Evolutionary conservation across 2,797 vertebrate genomes (phyloP).

Genomic region (Thaleichthys pacificus): DNA sequence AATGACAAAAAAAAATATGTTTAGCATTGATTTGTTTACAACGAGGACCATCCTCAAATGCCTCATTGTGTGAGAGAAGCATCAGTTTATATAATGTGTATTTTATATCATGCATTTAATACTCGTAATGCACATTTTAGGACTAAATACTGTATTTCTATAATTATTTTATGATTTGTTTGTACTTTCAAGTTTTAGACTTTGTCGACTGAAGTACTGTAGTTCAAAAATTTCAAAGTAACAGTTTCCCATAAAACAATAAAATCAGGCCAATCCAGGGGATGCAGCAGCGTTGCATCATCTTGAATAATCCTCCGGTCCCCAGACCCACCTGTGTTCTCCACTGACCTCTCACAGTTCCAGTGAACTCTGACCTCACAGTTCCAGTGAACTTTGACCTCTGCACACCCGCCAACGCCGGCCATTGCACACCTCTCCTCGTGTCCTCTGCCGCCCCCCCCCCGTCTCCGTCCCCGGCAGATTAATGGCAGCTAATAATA

Average conservation of each 20-base stretch:
- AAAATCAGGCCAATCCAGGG: neutral
- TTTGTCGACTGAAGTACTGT: too few species aligned
- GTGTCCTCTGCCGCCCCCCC: slow-evolving; percentile 73
- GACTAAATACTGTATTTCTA: too few species aligned
- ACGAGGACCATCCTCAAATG: slow-evolving; percentile 50
- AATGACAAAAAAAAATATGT: slow-evolving; percentile 59
- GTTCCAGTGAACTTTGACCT: slow-evolving; percentile 71
- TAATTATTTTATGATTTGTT: too few species aligned
- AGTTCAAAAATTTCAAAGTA: too few species aligned
- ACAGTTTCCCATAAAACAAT: too few species aligned
- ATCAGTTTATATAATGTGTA: neutral
- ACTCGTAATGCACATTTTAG: too few species aligned
- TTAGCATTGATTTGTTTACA: slow-evolving; percentile 65
- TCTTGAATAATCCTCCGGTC: slow-evolving; percentile 33
- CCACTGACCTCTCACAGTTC: slow-evolving; percentile 65
- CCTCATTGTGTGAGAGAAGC: slow-evolving; percentile 23
- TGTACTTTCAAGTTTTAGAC: too few species aligned
- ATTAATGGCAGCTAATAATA: slow-evolving; percentile 99
- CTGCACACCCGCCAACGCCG: slow-evolving; percentile 63
- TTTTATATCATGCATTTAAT: neutral
- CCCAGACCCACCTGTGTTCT: slow-evolving; percentile 50
- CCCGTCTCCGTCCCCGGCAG: slow-evolving; percentile 73
- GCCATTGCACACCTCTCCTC: slow-evolving; percentile 79
- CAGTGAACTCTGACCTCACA: slow-evolving; percentile 66
- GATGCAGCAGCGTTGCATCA: slow-evolving; percentile 28